These are phyloP conservation scores for Hybos culiciformis DNA, from an alignment of 2,888 invertebrate genomes.

Conservation along the genomic window DNA sequence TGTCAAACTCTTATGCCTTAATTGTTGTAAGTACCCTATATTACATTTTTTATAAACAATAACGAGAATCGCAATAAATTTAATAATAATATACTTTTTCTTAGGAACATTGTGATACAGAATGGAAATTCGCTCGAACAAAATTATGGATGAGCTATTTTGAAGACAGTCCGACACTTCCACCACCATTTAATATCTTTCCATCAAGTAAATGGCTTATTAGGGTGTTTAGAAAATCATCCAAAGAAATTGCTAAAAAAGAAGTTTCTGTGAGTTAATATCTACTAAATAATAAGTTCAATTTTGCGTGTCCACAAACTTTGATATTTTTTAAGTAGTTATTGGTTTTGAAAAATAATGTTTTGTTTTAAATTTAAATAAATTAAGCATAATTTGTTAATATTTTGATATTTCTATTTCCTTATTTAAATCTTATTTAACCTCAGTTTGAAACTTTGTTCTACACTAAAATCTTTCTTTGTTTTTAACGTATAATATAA, in stretches of 20 bases:
- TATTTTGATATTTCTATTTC: no score
- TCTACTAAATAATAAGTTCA: no score
- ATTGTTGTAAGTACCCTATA: slow-evolving; percentile 58
- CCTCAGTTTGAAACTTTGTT: no score
- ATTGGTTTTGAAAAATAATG: no score
- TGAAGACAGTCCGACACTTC: slow-evolving; percentile 78
- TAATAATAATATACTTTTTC: neutral
- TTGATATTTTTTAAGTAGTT: no score
- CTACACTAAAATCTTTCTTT: no score
- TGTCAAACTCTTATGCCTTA: slow-evolving; percentile 90
- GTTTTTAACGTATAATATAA: no score
- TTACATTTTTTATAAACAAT: neutral
- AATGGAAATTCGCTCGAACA: slow-evolving; percentile 94
- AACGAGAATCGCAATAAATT: neutral
- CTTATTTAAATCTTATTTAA: no score
- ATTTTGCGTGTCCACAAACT: no score
- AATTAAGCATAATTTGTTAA: no score
- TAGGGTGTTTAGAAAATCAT: slow-evolving; percentile 46
- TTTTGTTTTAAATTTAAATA: no score
- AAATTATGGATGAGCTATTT: slow-evolving; percentile 94
- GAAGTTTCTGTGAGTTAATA: slow-evolving; percentile 27
- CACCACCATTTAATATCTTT: slow-evolving; percentile 86
- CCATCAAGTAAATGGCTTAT: slow-evolving; percentile 72
- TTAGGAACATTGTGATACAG: slow-evolving; percentile 83
- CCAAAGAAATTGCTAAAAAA: slow-evolving; percentile 35